Base-by-base conservation (phyloP, 37 sponge, comb jelly and placozoan species). In the Cliona cf. orientalis region DNA sequence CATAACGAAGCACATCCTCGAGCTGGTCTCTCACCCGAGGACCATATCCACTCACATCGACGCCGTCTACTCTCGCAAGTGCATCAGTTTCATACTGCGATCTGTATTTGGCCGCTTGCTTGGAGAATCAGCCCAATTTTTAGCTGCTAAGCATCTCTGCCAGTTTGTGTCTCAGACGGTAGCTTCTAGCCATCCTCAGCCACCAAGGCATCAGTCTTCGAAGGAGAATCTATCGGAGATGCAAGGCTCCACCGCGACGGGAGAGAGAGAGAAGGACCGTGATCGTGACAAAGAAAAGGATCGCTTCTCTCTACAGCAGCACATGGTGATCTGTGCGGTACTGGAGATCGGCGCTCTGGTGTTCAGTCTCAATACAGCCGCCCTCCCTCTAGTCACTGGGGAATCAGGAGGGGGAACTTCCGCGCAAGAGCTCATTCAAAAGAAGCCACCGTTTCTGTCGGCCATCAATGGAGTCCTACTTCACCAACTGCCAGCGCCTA, bases 41-140 rank as follows among this genome's bases (percentile, higher is more conserved):
- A 77, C 95, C 40, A 90, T 76, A 43, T 86, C 90, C 28, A 84
- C 88, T 0, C 96, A 98, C 86, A 87, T 98, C 4, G 92, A 91
- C 42, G 95, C 97, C 4, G 97, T 99, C 55, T 92, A 92, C 85
- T 84, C 92, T 9, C 85, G 99, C 35, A 90, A 94, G 66, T 94
- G 97, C 69, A 84, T 99, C 58, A 40, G 85, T 34, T 99, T 99
- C 74, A 89, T 99, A 21, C 79, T 99, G 59, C 58, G 84, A 7
- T 79, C 76, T 9, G 61, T 90, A 21, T 82, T 92, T 41, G 85
- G 86, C 31, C 75, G 78, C 3, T 88, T 96, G 22, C 86, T 96
- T 7, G 85, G 94, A 33, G 99, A 99, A 72, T 76, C 93, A 5
- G 83, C 91, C 3, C 97, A 96, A 84, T 85, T 94, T 7, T 39